A percentile compares a stretch with the other conserved stretches of the same genome.
These are phyloP conservation scores for Drosophila aldrichi DNA, from an alignment of 2,888 invertebrate genomes.

Conservation along the genomic window DNA sequence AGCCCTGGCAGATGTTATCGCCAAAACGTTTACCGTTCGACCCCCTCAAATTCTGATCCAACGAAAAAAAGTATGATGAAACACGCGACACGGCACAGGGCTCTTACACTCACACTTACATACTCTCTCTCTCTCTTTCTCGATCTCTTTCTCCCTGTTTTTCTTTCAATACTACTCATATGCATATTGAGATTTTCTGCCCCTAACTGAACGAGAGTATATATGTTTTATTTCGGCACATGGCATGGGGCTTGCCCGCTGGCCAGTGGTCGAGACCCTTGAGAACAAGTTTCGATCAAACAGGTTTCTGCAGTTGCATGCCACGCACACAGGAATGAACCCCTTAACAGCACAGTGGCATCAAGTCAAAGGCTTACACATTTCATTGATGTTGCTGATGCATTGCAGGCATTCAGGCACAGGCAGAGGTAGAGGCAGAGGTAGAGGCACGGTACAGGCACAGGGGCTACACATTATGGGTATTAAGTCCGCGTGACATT, in stretches of 20 bases:
- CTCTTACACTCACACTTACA: neutral
- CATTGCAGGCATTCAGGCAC: conserved; percentile 30
- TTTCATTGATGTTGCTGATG: conserved; percentile 75
- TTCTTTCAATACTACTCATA: neutral
- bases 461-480: conserved; percentile 15
- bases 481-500: conserved; percentile 72
- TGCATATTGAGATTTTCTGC: conserved; percentile 62
- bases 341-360: conserved; percentile 51
- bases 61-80: conserved; percentile 53
- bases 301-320: conserved; percentile 67
- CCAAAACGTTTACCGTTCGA: conserved; percentile 74
- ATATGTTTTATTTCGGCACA: conserved; percentile 44
- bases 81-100: conserved; percentile 69
- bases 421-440: neutral
- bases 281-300: conserved; percentile 73
- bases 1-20: conserved; percentile 78
- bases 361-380: conserved; percentile 77
- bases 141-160: neutral
- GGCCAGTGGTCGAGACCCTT: conserved; percentile 64
- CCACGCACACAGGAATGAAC: conserved; percentile 33
- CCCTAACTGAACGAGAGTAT: conserved; percentile 40
- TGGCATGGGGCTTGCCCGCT: conserved; percentile 41
- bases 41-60: conserved; percentile 25
- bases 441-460: neutral
- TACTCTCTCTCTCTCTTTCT: neutral